Conservation (phyloP, 2,888 invertebrate species). For the Melanchra persicariae region DNA sequence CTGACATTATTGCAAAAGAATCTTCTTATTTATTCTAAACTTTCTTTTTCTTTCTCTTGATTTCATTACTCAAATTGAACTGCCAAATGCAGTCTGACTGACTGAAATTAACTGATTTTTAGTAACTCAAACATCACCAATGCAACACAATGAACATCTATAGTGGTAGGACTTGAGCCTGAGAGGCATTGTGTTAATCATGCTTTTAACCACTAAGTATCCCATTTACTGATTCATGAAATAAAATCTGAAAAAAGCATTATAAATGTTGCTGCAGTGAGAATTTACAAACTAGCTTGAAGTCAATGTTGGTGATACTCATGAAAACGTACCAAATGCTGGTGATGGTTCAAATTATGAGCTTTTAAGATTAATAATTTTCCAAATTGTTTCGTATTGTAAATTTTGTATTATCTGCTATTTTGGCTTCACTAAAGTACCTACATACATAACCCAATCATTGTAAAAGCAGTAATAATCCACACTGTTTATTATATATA, state of each 20-base stretch:
- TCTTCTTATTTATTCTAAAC: background rate
- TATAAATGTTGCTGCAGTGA: background rate
- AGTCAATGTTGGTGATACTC: conserved; percentile 62
- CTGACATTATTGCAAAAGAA: background rate
- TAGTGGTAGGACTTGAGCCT: background rate
- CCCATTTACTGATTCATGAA: background rate
- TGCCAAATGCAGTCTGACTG: background rate
- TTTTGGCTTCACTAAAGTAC: conserved; percentile 74
- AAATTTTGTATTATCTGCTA: conserved; percentile 66
- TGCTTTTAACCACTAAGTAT: background rate
- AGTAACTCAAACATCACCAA: background rate
- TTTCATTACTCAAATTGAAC: conserved; percentile 4
- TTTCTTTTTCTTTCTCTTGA: background rate
- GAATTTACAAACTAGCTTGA: conserved; percentile 58
- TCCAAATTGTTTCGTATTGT: conserved; percentile 60
- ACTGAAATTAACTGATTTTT: conserved; percentile 8
- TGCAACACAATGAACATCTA: background rate
- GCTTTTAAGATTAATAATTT: conserved; percentile 54
- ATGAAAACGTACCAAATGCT: conserved; percentile 65
- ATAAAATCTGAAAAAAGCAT: conserved; percentile 14
- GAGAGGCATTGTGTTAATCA: background rate
- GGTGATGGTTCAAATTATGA: conserved; percentile 67
- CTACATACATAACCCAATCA: conserved; percentile 32
- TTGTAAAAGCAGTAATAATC: conserved; percentile 43
- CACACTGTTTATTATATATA: conserved; percentile 41